Evolutionary conservation across 2,888 invertebrate species (phyloP).

Genomic region (Erpobdella octoculata): DNA sequence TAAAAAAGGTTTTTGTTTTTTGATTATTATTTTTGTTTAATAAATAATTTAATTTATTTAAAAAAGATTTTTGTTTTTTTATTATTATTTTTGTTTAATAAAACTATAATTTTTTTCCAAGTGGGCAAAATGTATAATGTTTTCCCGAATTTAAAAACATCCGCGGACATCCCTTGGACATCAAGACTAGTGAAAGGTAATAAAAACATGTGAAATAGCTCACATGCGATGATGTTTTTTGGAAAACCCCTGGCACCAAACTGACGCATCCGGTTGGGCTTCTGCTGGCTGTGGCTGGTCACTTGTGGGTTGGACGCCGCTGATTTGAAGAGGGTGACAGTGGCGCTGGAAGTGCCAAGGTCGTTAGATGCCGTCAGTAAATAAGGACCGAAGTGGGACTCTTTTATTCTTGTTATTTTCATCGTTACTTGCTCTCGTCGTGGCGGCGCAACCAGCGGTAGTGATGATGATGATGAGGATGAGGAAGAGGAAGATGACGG

Average conservation of each 20-base stretch:
- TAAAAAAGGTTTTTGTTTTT: too few relatives aligned
- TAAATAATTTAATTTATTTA: too few relatives aligned
- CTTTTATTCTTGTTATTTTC: neutral
- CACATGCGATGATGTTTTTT: neutral
- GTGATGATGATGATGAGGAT: constrained; percentile 25
- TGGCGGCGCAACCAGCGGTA: neutral
- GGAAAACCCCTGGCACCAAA: neutral
- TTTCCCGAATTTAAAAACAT: too few relatives aligned
- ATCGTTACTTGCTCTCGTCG: neutral
- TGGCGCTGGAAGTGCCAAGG: neutral
- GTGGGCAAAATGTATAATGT: too few relatives aligned
- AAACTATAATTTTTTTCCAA: too few relatives aligned
- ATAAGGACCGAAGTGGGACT: neutral
- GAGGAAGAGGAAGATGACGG: constrained; percentile 11
- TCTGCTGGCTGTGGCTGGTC: neutral
- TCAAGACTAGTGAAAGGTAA: too few relatives aligned
- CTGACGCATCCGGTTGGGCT: neutral
- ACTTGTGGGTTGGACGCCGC: neutral
- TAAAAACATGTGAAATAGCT: too few relatives aligned
- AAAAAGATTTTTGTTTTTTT: too few relatives aligned
- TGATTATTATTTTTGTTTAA: too few relatives aligned
- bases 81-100: too few relatives aligned
- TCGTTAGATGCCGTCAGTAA: neutral
- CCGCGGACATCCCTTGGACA: too few relatives aligned
- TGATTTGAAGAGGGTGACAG: neutral